phyloP scores from a whole-genome alignment of 2,797 vertebrate species.

The Schizopygopsis pylzovi region DNA sequence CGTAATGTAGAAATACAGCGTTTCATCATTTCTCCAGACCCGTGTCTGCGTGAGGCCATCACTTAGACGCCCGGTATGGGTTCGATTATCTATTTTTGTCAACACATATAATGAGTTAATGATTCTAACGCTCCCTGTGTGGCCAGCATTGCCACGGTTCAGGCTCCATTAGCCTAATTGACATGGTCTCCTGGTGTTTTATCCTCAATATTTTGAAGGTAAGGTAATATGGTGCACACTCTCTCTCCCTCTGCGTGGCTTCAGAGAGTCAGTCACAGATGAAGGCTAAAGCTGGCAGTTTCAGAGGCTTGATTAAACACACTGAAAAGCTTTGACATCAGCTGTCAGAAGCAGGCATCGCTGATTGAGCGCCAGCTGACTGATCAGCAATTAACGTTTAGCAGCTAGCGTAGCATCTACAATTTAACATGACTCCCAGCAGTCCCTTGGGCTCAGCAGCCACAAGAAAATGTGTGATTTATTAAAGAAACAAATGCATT shows the following conservation, averaged over 20 bases:
- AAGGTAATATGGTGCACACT: slow-evolving; percentile 65
- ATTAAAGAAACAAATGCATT: slow-evolving; percentile 1
- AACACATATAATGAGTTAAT: slow-evolving; percentile 54
- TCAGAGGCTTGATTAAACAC: slow-evolving; percentile 65
- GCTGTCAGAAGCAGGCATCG: slow-evolving; percentile 60
- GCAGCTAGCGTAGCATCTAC: slow-evolving; percentile 54
- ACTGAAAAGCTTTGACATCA: slow-evolving; percentile 58
- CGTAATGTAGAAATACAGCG: slow-evolving; percentile 39
- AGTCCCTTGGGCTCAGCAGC: neutral
- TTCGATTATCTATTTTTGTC: slow-evolving; percentile 49
- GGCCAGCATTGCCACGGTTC: slow-evolving; percentile 31
- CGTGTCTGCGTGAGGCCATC: slow-evolving; percentile 19
- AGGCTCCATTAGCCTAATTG: slow-evolving; percentile 53
- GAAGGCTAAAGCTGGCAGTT: slow-evolving; percentile 65
- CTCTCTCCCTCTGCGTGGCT: slow-evolving; percentile 53
- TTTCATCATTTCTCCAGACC: slow-evolving; percentile 37
- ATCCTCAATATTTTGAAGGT: slow-evolving; percentile 64
- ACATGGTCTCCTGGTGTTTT: slow-evolving; percentile 44
- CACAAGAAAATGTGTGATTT: neutral
- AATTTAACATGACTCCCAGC: slow-evolving; percentile 25
- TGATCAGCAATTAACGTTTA: slow-evolving; percentile 45
- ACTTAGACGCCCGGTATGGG: slow-evolving; percentile 32
- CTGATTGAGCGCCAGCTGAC: slow-evolving; percentile 28
- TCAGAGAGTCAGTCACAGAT: slow-evolving; percentile 55
- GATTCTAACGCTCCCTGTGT: slow-evolving; percentile 34